A percentile compares a stretch with the other conserved stretches of the same genome.
These are phyloP conservation scores for Thunnus thynnus DNA, from an alignment of 2,113 vertebrate species.

Conservation along the genomic window DNA sequence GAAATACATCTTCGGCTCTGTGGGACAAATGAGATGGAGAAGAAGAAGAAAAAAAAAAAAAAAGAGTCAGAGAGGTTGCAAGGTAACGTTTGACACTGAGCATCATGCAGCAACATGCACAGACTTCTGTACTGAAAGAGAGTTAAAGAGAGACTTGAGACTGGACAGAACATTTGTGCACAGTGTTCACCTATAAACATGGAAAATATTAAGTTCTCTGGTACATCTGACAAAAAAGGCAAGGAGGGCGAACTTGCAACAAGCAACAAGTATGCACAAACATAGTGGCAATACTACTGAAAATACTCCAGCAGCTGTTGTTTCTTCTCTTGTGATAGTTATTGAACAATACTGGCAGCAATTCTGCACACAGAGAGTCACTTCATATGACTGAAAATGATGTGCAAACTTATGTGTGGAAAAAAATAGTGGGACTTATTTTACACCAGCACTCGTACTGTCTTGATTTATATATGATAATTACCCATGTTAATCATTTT, in stretches of 20 bases:
- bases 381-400: background rate
- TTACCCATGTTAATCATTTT: background rate
- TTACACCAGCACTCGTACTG: background rate
- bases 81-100: background rate
- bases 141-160: background rate
- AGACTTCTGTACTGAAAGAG: background rate
- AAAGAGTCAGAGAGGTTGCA: background rate
- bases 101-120: background rate
- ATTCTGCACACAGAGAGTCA: too few relatives aligned
- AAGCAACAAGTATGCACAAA: background rate
- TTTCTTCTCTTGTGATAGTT: too few relatives aligned
- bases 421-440: background rate
- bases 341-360: background rate
- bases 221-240: background rate
- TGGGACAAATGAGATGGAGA: conserved; percentile 53
- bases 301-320: background rate
- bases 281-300: background rate
- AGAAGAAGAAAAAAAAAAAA: conserved; percentile 22
- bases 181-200: background rate
- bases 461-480: background rate
- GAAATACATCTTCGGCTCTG: conserved; percentile 85
- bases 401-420: background rate
- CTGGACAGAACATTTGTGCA: background rate
- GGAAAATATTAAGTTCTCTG: background rate
- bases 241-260: background rate